Conservation (phyloP, 2,888 invertebrate genomes). For the Shargacucullia verbasci region DNA sequence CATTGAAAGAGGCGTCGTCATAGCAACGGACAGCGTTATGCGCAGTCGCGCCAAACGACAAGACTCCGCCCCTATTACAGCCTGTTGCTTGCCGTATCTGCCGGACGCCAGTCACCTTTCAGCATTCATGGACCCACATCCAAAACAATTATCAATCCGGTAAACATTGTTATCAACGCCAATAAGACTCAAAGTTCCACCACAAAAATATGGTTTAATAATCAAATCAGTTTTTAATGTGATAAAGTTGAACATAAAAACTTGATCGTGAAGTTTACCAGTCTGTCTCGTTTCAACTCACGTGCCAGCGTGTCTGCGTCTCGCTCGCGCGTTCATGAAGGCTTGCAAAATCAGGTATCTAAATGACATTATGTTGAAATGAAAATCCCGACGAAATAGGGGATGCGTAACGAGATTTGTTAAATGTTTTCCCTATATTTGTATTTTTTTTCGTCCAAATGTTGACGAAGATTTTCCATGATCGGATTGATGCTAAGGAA, state of each 20-base stretch:
- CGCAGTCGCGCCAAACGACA: slow-evolving; percentile 76
- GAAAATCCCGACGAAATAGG: slow-evolving; percentile 46
- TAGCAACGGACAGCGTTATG: slow-evolving; percentile 75
- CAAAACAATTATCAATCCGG: slow-evolving; percentile 61
- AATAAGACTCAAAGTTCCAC: slow-evolving; percentile 44
- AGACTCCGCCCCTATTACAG: slow-evolving; percentile 80
- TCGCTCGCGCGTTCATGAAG: slow-evolving; percentile 76
- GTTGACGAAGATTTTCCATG: slow-evolving; percentile 3
- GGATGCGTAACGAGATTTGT: slow-evolving; percentile 48
- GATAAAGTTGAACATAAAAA: slow-evolving; percentile 61
- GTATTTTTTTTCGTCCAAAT: slow-evolving; percentile 22
- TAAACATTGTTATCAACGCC: slow-evolving; percentile 39
- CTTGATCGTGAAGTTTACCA: slow-evolving; percentile 63
- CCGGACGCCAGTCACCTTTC: slow-evolving; percentile 79
- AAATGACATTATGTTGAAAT: slow-evolving; percentile 57
- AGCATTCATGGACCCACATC: slow-evolving; percentile 67
- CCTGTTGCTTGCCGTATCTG: slow-evolving; percentile 83
- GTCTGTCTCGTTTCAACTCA: slow-evolving; percentile 63
- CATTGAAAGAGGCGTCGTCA: slow-evolving; percentile 84
- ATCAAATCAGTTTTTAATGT: slow-evolving; percentile 50
- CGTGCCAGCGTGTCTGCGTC: slow-evolving; percentile 68
- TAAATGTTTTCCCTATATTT: slow-evolving; percentile 30
- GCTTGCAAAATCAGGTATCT: slow-evolving; percentile 77
- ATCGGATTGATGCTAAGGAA: slow-evolving; percentile 26
- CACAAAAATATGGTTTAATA: slow-evolving; percentile 40